Base-by-base conservation (phyloP, 2,888 invertebrate species). In the Parapristionchus giblindavisi region DNA sequence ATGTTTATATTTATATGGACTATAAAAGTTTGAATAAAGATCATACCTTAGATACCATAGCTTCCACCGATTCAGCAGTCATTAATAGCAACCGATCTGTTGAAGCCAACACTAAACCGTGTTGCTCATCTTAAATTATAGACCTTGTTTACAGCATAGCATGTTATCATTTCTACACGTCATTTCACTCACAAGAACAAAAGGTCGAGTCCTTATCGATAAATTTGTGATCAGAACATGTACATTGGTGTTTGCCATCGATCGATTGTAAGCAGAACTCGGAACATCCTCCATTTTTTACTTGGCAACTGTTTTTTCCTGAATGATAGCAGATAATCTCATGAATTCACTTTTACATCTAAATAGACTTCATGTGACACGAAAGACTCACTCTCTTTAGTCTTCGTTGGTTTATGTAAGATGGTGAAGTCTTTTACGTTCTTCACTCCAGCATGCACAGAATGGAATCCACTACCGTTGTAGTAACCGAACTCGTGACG, bases 401-500 rank as follows among this genome's bases (percentile, higher is more conserved):
- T 32, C n/a, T 51, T 32, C 27, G 6, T 24, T 0, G 36, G 36
- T 27, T n/a, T 1, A 32, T 32, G n/a, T 2, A 36, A 34, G 68
- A 68, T 68, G 17, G 52, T 32, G 8, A 71, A 56, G 24, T 54
- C 70, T 8, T 34, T 5, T 21, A 40, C 56, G 21, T 29, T 56
- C 70, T 71, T 71, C 27, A 71, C 54, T 2, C 56, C 56, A 14
- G 70, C 70, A 56, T 71, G 70, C 1, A 71, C 56, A 14, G 70
- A 71, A 32, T 71, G 70, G 34, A 71, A 71, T 27, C 70, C 70
- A 38, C 40, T 24, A 17, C 32, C 29, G 36, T 71, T 40, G 70
- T 40, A 56, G 70, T 36, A 71, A 2, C 70, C 70, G 40, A 71
- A 71, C 29, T 71, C 70, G 21, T 71, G 38, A 27, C 43, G 36